phyloP scores from a whole-genome alignment of 2,888 invertebrate genomes.

The Periphyllus acericola region DNA sequence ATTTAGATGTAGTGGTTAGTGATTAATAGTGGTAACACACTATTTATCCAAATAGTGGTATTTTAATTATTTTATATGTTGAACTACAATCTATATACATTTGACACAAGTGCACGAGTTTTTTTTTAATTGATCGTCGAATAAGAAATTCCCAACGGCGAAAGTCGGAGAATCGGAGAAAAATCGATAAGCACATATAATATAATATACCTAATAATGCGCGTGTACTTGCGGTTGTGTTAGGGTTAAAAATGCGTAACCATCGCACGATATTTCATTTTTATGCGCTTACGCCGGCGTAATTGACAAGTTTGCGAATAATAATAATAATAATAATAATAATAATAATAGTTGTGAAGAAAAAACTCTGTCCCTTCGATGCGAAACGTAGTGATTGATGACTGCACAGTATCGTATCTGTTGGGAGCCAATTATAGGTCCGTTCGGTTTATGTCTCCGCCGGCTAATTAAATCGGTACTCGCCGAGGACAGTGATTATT shows the following conservation, averaged over 20 bases:
- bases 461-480: conserved; percentile 20
- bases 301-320: conserved; percentile 27
- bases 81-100: no score
- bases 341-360: conserved; percentile 20
- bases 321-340: conserved; percentile 27
- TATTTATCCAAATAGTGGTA: no score
- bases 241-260: not conserved
- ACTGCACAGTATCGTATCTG: conserved; percentile 2
- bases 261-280: not conserved
- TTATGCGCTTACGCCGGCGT: not conserved
- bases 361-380: conserved; percentile 28
- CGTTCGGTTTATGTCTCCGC: conserved; percentile 9
- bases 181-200: not conserved
- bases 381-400: conserved; percentile 33
- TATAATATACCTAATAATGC: not conserved
- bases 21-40: no score
- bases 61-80: no score
- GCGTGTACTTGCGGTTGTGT: not conserved
- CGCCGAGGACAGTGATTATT: not conserved
- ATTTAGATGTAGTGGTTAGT: no score
- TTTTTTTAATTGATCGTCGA: no score
- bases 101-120: no score
- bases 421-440: conserved; percentile 46
- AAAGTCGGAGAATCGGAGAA: not conserved
- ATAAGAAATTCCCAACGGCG: no score